A percentile compares a stretch with the other conserved stretches of the same genome.
phyloP scores from a whole-genome alignment of 1,140 invertebrate species.

The Drosophila pectinifera region DNA sequence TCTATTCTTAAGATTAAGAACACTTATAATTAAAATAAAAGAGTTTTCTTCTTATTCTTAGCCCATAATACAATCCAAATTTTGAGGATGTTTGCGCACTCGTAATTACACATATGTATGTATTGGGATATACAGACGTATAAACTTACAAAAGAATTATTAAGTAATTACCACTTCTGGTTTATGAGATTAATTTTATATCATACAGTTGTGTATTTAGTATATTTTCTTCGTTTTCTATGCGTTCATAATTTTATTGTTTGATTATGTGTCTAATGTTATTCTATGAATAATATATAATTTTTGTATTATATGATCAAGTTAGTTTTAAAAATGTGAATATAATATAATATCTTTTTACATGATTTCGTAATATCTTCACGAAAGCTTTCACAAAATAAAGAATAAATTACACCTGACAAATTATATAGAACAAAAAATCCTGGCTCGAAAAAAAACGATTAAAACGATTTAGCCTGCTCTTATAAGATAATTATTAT shows the following conservation, averaged over 20 bases:
- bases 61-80: no score
- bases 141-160: slow-evolving; percentile 38
- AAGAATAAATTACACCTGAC: background rate
- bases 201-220: slow-evolving; percentile 29
- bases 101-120: no score
- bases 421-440: no score
- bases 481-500: slow-evolving; percentile 2
- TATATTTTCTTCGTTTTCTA: slow-evolving; percentile 23
- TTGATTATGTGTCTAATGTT: slow-evolving; percentile 36
- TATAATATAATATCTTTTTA: slow-evolving; percentile 1
- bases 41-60: slow-evolving; percentile 25
- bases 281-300: slow-evolving; percentile 18
- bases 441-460: background rate
- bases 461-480: background rate
- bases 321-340: background rate
- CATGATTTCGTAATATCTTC: background rate
- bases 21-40: slow-evolving; percentile 59
- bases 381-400: background rate
- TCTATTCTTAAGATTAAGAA: slow-evolving; percentile 49
- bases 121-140: slow-evolving; percentile 11
- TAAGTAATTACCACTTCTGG: slow-evolving; percentile 15
- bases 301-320: slow-evolving; percentile 13
- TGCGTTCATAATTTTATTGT: slow-evolving; percentile 27
- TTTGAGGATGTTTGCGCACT: no score
- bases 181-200: slow-evolving; percentile 34